Percentiles rank a stretch among this genome's conserved stretches.
Conservation (phyloP, 2,113 vertebrate genomes). For the Ceyx margarethae region DNA sequence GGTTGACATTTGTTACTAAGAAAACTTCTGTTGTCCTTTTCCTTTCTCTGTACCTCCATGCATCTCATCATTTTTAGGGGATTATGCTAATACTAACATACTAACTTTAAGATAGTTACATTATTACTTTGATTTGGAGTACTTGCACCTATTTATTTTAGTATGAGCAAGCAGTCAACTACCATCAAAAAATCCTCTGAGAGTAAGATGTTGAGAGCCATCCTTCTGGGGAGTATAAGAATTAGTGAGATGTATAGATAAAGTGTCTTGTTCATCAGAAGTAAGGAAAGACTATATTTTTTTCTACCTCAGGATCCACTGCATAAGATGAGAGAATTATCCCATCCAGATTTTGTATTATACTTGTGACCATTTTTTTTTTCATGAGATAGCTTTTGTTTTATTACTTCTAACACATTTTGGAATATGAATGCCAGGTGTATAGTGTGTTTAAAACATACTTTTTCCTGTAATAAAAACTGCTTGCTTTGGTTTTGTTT, state of each 20-base stretch:
- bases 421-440: neutral
- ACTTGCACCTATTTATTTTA: neutral
- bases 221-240: neutral
- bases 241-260: neutral
- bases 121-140: neutral
- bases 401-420: neutral
- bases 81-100: neutral
- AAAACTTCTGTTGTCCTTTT: neutral
- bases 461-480: neutral
- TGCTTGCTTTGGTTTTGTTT: neutral
- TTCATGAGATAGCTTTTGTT: slow-evolving; percentile 2
- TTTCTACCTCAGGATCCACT: neutral
- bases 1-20: neutral
- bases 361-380: neutral
- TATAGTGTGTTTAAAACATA: neutral
- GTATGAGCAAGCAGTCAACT: neutral
- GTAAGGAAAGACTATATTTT: neutral
- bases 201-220: neutral
- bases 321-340: neutral
- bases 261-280: neutral
- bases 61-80: neutral
- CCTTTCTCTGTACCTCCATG: neutral
- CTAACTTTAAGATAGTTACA: neutral
- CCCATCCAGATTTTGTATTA: neutral
- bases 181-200: neutral